Evolutionary conservation across 2,888 invertebrate genomes (phyloP).

Genomic region (Crocallis elinguaria): DNA sequence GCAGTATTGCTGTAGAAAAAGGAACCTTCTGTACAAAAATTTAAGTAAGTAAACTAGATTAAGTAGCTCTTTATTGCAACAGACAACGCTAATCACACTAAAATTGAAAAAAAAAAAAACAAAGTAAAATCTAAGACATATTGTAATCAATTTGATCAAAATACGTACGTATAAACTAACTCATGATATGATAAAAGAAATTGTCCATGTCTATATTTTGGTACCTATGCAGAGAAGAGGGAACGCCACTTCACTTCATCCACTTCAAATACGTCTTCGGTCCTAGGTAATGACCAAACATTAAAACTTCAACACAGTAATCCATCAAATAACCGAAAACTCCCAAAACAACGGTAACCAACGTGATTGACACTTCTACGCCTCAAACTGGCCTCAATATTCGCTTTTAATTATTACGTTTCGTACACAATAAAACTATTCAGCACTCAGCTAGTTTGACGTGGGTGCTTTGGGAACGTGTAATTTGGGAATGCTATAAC

Average conservation of each 20-base stretch:
- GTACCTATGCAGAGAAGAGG: too few species aligned
- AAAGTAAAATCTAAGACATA: too few species aligned
- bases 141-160: too few species aligned
- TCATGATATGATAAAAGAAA: too few species aligned
- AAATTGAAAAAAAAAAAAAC: background rate
- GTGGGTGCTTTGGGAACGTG: slow-evolving; percentile 80
- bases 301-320: slow-evolving; percentile 6
- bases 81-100: too few species aligned
- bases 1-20: slow-evolving; percentile 22
- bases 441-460: slow-evolving; percentile 67
- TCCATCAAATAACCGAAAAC: slow-evolving; percentile 8
- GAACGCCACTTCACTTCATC: too few species aligned
- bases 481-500: slow-evolving; percentile 80
- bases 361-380: slow-evolving; percentile 48
- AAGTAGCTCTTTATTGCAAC: too few species aligned
- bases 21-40: too few species aligned
- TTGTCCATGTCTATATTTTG: too few species aligned
- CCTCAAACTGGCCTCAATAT: slow-evolving; percentile 37
- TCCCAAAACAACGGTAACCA: slow-evolving; percentile 38
- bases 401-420: slow-evolving; percentile 73
- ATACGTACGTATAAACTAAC: too few species aligned
- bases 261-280: too few species aligned
- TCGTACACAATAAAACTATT: slow-evolving; percentile 71
- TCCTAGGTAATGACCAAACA: background rate
- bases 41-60: too few species aligned